Base-by-base conservation (phyloP, 2,888 invertebrate genomes). In the Neoascia interrupta region DNA sequence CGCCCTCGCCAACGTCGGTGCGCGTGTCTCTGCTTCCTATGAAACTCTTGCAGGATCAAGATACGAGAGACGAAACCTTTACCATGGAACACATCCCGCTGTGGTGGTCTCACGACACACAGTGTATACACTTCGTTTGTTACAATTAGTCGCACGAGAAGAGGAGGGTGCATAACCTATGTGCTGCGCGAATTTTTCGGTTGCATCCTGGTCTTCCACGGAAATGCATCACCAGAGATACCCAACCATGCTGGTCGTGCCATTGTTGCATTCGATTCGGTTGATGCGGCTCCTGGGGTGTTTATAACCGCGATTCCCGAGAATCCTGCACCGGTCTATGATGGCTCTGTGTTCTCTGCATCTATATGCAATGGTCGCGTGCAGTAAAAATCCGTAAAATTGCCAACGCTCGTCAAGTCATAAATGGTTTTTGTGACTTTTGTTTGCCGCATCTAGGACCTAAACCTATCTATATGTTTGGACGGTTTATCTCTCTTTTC, bases 371-470 rank as follows among this genome's bases (percentile, higher is more conserved):
- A 19, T 37, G 45, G 80, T 80, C 80, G 80, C 80, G 80, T 80
- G 80, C 69, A 74, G 58, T 79, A 80, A 73, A 80, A 80, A 63
- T 68, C 80, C 80, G 80, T 80, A 74, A 80, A 80, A 80, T 80
- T 80, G 80, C 51, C 74, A 34, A 58, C 68, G n/a, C n/a, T n/a
- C n/a, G n/a, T n/a, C n/a, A n/a, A n/a, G 73, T 51, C 79, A 79
- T 73, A 79, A 79, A 79, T 18, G 79, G 60, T 79, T 79, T 26
- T 79, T 79, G 73, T 79, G 79, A 68, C 73, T 61, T 66, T 73
- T 68, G 60, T 72, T 54, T 66, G 31, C 11, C 21, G 21, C n/a
- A 13, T 5, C 37, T n/a, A 49, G 54, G 60, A 72, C 64, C 66
- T 41, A n/a, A n/a, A n/a, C 58, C 51, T 16, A 36, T 47, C 23